Conservation (phyloP, 2,797 vertebrate species). For the Merluccius polli region DNA sequence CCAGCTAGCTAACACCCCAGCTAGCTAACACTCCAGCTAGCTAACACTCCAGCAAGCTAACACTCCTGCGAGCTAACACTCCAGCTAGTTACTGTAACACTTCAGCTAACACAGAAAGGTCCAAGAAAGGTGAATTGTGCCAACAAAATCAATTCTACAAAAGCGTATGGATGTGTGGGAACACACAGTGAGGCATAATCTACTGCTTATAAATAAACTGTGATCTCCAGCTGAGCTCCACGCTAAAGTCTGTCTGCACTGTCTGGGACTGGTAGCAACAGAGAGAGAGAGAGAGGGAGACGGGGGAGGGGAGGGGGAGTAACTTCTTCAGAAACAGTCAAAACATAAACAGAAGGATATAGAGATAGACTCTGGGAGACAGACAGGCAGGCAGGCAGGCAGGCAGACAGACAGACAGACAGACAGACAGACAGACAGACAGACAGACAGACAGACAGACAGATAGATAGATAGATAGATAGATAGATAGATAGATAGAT, state of each 20-base stretch:
- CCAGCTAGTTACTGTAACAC: no score
- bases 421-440: background rate
- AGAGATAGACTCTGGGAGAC: conserved; percentile 2
- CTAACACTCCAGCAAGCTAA: no score
- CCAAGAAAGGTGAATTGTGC: background rate
- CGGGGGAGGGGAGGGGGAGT: background rate
- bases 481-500: conserved; percentile 21
- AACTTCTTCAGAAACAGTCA: background rate
- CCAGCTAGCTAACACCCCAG: no score
- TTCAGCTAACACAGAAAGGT: no score
- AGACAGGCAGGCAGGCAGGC: background rate
- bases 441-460: background rate
- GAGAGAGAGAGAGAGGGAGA: background rate
- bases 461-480: background rate
- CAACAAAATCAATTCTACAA: background rate
- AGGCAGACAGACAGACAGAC: background rate
- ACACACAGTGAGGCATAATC: background rate
- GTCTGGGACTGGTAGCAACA: background rate
- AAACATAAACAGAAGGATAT: conserved; percentile 5
- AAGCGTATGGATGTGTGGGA: background rate
- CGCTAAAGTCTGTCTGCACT: background rate
- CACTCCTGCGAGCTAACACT: no score
- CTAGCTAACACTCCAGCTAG: no score
- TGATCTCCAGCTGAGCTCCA: background rate
- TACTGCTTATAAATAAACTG: background rate